Evolutionary conservation across 2,797 vertebrate species (phyloP), one percentile per base, ranked within the genome.

Genomic region (Nothura maculosa): DNA sequence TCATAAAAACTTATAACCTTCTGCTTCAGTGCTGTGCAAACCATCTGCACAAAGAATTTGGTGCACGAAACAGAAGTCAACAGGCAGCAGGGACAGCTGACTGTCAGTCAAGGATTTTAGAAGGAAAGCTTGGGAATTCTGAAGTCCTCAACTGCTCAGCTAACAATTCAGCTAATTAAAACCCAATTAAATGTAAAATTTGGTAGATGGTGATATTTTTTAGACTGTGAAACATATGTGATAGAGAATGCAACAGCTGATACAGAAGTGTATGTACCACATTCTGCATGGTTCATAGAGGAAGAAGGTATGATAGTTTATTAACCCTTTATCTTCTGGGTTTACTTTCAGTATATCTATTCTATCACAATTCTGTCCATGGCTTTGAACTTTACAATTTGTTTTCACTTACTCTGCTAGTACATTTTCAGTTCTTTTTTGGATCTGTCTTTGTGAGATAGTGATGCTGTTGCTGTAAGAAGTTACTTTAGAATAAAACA

Each of bases 1-100:
- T 96, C 74, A 54, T 82, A 58, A 88, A 83, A 76, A 85, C 43
- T 79, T 83, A 78, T 77, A 9, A 38, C 40, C 42, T 14, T 68
- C 52, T 58, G 47, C 34, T 21, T 78, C 36, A 55, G 27, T 52
- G 42, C 55, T 43, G 62, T 48, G 30, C 32, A 57, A 92, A 62
- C n/a, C 48, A 85, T 70, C 28, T 30, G 60, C 42, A 80, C 57
- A 76, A 79, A 87, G 74, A 55, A 27, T 62, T 77, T 47, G 62
- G 21, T 78, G 54, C 80, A 30, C 17, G n/a, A 48, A 68, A 20
- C 40, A 85, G 50, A 40, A 70, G 52, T 67, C 85, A 57, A 52
- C 25, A 67, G 63, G 24, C 25, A 28, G 1, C 77, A 60, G 1
- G 77, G 62, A 40, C 40, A 78, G 32, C 18, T 83, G 80, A 83